These are phyloP conservation scores for Heliconius hewitsoni DNA, from an alignment of 1,140 invertebrate genomes.

Conservation along the genomic window DNA sequence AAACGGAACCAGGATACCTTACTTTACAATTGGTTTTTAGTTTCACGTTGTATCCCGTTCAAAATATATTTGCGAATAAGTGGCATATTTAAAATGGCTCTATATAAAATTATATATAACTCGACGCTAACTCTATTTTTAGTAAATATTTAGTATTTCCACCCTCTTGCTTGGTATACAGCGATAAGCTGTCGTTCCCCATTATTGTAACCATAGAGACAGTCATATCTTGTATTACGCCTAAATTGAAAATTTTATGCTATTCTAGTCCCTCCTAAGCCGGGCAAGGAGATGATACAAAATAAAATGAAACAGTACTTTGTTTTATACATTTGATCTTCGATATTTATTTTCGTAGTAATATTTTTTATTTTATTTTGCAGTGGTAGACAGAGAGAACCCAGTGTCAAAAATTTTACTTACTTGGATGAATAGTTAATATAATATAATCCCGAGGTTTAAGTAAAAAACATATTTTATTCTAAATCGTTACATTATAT, in stretches of 20 bases:
- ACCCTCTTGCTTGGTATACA: constrained; percentile 1
- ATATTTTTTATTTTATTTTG: not conserved
- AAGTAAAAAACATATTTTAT: too few relatives aligned
- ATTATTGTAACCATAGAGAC: constrained; percentile 12
- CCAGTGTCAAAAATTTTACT: too few relatives aligned
- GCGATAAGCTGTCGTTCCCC: constrained; percentile 9
- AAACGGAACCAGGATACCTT: too few relatives aligned
- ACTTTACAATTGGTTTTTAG: too few relatives aligned
- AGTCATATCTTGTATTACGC: constrained; percentile 14
- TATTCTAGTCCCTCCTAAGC: constrained; percentile 5
- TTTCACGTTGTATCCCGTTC: too few relatives aligned
- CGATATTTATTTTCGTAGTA: not conserved
- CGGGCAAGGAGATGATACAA: not conserved
- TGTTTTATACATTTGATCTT: not conserved
- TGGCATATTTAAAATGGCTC: not conserved
- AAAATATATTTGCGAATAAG: too few relatives aligned
- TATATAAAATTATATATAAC: not conserved
- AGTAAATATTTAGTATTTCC: constrained; percentile 1
- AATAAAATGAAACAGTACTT: constrained; percentile 3
- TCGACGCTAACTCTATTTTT: not conserved
- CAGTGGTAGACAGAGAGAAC: too few relatives aligned
- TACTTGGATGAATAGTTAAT: too few relatives aligned
- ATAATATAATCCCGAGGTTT: too few relatives aligned
- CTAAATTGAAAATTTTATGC: constrained; percentile 12
- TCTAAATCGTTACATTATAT: too few relatives aligned